Evolutionary conservation across 2,797 vertebrate species (phyloP).

Genomic region (Intellagama lesueurii): DNA sequence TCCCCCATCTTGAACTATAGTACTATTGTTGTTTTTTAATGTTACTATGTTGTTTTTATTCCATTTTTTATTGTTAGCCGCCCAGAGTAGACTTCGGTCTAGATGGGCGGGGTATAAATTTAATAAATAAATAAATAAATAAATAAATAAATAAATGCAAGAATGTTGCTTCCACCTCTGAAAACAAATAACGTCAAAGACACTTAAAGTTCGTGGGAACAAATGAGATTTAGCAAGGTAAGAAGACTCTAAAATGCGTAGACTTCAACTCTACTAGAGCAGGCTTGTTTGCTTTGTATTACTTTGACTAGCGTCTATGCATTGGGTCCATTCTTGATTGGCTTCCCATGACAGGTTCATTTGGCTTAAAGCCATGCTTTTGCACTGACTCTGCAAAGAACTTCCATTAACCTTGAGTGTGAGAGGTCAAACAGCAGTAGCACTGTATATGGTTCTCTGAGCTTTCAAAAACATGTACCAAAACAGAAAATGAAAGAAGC

Average conservation of each 20-base stretch:
- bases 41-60: too few species aligned
- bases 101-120: too few species aligned
- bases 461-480: conserved; percentile 65
- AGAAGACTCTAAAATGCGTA: not conserved
- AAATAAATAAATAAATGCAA: too few species aligned
- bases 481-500: conserved; percentile 25
- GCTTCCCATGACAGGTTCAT: conserved; percentile 4
- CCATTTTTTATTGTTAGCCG: too few species aligned
- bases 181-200: conserved; percentile 29
- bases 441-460: conserved; percentile 44
- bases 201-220: not conserved
- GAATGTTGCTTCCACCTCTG: conserved; percentile 2
- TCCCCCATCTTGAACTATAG: too few species aligned
- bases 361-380: conserved; percentile 56
- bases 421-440: conserved; percentile 45
- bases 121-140: too few species aligned
- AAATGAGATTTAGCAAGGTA: not conserved
- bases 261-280: not conserved
- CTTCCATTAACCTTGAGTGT: conserved; percentile 57
- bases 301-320: conserved; percentile 6
- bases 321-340: conserved; percentile 38
- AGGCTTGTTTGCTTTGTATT: not conserved
- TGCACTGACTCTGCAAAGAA: conserved; percentile 52
- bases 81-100: too few species aligned
- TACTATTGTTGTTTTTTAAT: too few species aligned